Evolutionary conservation across 2,113 vertebrate genomes (phyloP).

Genomic region (Oncorhynchus nerka): DNA sequence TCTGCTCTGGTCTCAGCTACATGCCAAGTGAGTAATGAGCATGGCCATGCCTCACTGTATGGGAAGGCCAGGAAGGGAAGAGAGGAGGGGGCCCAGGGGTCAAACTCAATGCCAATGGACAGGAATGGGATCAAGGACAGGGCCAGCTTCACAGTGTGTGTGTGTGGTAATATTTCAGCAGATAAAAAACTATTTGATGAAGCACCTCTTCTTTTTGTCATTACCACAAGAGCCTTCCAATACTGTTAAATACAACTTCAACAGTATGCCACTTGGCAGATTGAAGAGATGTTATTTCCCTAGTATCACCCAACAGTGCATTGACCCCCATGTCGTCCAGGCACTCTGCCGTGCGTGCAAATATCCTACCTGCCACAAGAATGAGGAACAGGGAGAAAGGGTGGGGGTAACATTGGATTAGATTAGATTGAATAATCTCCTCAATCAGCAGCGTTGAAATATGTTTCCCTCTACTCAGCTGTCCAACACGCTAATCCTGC

Average conservation of each 20-base stretch:
- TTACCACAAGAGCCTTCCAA: too few species aligned
- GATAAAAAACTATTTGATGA: too few species aligned
- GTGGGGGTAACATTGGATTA: slow-evolving; percentile 11
- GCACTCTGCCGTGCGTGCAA: too few species aligned
- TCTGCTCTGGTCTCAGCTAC: slow-evolving; percentile 49
- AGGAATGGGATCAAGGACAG: too few species aligned
- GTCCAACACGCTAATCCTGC: slow-evolving; percentile 47
- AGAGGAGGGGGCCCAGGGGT: slow-evolving; percentile 16
- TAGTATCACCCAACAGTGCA: slow-evolving; percentile 37
- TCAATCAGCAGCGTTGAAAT: slow-evolving; percentile 54
- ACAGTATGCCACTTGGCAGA: slow-evolving; percentile 9
- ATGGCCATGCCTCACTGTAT: slow-evolving; percentile 31
- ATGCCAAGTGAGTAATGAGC: slow-evolving; percentile 53
- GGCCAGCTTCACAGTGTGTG: too few species aligned
- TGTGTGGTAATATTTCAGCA: too few species aligned
- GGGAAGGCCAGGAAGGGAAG: neutral
- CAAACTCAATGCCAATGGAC: slow-evolving; percentile 23
- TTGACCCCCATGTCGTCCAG: too few species aligned
- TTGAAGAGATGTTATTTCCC: slow-evolving; percentile 57
- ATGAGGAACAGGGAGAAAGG: neutral
- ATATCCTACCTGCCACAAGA: neutral
- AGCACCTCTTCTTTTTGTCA: too few species aligned
- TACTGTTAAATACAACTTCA: too few species aligned
- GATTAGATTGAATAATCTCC: slow-evolving; percentile 49
- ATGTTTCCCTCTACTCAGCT: slow-evolving; percentile 49